These are phyloP conservation scores for Aphodius granarius DNA, from an alignment of 2,888 invertebrate genomes.

Conservation along the genomic window DNA sequence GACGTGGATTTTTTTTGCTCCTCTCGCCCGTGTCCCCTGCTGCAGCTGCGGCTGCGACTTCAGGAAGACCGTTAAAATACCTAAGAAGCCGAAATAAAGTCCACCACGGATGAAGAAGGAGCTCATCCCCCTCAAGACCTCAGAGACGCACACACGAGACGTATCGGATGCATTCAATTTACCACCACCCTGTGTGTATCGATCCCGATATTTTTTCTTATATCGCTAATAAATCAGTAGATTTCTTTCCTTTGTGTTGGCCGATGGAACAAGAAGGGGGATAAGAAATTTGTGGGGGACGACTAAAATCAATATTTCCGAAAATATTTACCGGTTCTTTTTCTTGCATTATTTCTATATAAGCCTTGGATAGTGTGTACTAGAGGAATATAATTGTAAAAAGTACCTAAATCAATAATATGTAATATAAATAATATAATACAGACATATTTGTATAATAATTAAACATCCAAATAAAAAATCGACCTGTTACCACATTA, in stretches of 20 bases:
- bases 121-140: background rate
- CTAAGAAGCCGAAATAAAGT: constrained; percentile 36
- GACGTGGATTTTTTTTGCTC: constrained; percentile 47
- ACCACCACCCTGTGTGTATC: background rate
- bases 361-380: too few species aligned
- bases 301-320: background rate
- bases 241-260: background rate
- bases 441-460: too few species aligned
- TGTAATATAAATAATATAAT: too few species aligned
- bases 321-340: background rate
- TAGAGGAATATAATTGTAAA: too few species aligned
- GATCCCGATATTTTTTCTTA: constrained; percentile 3
- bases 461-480: too few species aligned
- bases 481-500: background rate
- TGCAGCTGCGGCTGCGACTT: constrained; percentile 41
- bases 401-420: too few species aligned
- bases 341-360: background rate
- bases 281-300: background rate
- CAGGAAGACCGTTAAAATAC: constrained; percentile 48
- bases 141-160: background rate
- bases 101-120: background rate
- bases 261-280: background rate
- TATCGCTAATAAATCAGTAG: background rate
- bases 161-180: constrained; percentile 4
- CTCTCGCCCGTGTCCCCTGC: constrained; percentile 2